Conservation (phyloP, 1,140 invertebrate genomes). For the Arctopsyche grandis region DNA sequence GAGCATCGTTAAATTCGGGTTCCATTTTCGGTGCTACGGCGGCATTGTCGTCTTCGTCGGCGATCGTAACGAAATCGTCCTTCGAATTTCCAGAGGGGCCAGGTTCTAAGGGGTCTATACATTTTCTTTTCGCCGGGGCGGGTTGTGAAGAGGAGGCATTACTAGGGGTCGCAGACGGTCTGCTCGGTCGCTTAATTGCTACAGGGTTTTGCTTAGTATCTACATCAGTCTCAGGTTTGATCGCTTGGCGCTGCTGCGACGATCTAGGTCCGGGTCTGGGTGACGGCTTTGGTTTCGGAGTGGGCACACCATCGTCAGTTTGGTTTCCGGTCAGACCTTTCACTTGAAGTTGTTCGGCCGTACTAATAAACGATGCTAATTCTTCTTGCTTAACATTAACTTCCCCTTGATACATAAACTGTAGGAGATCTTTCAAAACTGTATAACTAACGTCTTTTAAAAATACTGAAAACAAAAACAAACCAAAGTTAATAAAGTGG, state of each 20-base stretch:
- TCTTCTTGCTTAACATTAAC: constrained; percentile 87
- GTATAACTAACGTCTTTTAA: constrained; percentile 83
- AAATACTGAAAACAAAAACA: constrained; percentile 73
- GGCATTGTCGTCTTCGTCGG: constrained; percentile 66
- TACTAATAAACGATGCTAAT: constrained; percentile 83
- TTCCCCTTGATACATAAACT: constrained; percentile 90
- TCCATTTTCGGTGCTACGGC: constrained; percentile 67
- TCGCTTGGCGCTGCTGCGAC: constrained; percentile 68
- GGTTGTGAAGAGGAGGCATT: constrained; percentile 67
- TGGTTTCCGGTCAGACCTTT: constrained; percentile 79
- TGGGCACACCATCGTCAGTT: constrained; percentile 67
- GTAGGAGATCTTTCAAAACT: constrained; percentile 80
- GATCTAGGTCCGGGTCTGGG: constrained; percentile 67
- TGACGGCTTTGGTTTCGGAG: constrained; percentile 65
- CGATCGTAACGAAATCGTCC: constrained; percentile 68
- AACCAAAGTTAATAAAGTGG: constrained; percentile 42
- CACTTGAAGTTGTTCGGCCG: constrained; percentile 85
- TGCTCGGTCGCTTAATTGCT: constrained; percentile 69
- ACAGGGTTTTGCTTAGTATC: constrained; percentile 67
- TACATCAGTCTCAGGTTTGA: constrained; percentile 67
- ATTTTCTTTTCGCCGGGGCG: constrained; percentile 67
- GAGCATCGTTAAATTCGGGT: constrained; percentile 66
- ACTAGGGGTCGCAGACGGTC: constrained; percentile 67
- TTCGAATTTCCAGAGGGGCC: constrained; percentile 65
- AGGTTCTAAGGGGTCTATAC: constrained; percentile 66